Conservation (phyloP, 2,797 vertebrate species). For the Scolopax bukidnonensis region DNA sequence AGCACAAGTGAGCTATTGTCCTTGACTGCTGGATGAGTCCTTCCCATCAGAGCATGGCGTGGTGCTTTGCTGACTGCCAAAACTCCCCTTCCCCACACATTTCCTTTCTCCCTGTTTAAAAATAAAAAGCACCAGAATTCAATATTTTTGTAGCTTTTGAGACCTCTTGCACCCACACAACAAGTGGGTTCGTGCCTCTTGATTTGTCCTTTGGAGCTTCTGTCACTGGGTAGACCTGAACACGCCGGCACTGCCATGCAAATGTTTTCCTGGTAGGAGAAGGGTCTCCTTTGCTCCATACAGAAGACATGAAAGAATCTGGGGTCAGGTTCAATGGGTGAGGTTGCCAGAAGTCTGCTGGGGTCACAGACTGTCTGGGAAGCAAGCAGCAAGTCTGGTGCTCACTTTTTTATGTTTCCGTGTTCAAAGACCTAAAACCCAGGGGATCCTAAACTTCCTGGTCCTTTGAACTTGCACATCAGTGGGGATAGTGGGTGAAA, state of each 20-base stretch:
- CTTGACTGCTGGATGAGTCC: constrained; percentile 5
- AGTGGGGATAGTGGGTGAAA: background rate
- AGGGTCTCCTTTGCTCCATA: background rate
- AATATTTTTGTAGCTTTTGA: constrained; percentile 37
- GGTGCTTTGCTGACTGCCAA: constrained; percentile 16
- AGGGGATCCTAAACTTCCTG: background rate
- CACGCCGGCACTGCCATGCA: rapidly evolving
- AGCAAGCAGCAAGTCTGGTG: background rate
- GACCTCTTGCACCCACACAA: background rate
- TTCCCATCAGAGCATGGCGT: background rate
- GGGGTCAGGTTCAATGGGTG: background rate
- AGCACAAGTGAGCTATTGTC: constrained; percentile 62
- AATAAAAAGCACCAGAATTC: background rate
- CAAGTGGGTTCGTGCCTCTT: rapidly evolving
- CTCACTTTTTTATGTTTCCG: background rate
- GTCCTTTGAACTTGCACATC: background rate
- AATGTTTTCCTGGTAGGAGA: background rate
- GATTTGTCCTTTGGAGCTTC: rapidly evolving
- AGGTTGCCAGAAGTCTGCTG: background rate
- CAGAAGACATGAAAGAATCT: background rate
- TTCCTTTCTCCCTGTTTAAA: background rate
- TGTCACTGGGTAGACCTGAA: background rate
- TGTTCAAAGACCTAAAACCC: background rate
- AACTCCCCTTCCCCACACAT: background rate
- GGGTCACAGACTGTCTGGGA: background rate